A percentile compares a stretch with the other conserved stretches of the same genome.
phyloP scores from a whole-genome alignment of 2,113 vertebrate species.

The Carassius gibelio region DNA sequence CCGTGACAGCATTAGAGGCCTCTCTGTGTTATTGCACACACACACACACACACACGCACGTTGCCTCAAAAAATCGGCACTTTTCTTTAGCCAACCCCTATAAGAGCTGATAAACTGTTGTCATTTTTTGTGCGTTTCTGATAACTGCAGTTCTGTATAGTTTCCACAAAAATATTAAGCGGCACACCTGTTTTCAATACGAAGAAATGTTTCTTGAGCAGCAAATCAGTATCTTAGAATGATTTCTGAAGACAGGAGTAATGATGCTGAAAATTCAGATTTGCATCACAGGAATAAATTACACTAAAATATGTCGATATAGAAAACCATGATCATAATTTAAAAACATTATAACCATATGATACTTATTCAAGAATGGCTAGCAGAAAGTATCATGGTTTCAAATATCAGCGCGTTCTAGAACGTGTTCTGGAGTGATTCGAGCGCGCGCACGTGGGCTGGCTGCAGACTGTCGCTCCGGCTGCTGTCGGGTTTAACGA shows the following conservation, averaged over 20 bases:
- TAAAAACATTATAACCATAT: neutral
- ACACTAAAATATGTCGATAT: too few relatives aligned
- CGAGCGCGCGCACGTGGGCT: neutral
- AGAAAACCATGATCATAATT: neutral
- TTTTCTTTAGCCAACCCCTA: neutral
- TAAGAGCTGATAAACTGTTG: neutral
- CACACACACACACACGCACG: neutral
- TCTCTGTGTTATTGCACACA: slow-evolving; percentile 13
- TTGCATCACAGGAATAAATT: too few relatives aligned
- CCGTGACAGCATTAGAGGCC: slow-evolving; percentile 44
- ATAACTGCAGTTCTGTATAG: neutral
- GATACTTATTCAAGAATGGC: neutral
- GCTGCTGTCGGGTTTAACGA: slow-evolving; percentile 53
- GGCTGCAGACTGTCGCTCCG: slow-evolving; percentile 10
- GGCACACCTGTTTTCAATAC: neutral
- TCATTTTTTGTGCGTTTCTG: neutral
- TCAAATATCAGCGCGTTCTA: neutral
- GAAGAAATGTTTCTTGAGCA: too few relatives aligned
- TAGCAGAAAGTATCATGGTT: neutral
- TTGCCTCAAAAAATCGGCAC: neutral
- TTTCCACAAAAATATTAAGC: neutral
- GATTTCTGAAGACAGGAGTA: neutral
- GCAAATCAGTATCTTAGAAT: too few relatives aligned
- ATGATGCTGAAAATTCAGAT: too few relatives aligned
- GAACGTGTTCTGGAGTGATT: neutral